These are phyloP conservation scores for Pseudochromis fuscus DNA, from an alignment of 2,797 vertebrate genomes.

Conservation along the genomic window DNA sequence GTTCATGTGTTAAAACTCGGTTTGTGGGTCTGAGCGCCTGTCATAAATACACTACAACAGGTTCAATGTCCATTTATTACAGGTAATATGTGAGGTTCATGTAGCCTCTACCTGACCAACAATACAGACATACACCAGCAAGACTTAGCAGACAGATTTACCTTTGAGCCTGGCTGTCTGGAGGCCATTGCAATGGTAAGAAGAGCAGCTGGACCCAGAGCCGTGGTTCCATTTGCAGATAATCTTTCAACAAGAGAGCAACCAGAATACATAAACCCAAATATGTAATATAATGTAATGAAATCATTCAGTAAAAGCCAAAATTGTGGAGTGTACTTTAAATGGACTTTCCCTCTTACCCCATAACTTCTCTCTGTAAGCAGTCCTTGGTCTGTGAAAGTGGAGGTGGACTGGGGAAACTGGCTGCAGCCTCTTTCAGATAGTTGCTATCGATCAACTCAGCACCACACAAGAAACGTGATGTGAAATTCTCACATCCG, in stretches of 20 bases:
- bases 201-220: constrained; percentile 84
- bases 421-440: constrained; percentile 68
- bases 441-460: constrained; percentile 69
- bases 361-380: constrained; percentile 73
- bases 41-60: background rate
- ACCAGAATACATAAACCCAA: background rate
- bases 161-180: constrained; percentile 83
- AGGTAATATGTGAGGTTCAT: background rate
- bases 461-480: constrained; percentile 52
- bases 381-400: constrained; percentile 71
- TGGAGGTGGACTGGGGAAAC: constrained; percentile 74
- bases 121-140: background rate
- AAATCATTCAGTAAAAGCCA: background rate
- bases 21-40: background rate
- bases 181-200: constrained; percentile 81
- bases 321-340: background rate
- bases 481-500: constrained; percentile 58
- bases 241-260: constrained; percentile 60
- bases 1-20: background rate
- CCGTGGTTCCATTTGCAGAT: constrained; percentile 77
- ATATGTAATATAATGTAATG: background rate
- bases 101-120: background rate
- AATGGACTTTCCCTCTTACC: constrained; percentile 56
- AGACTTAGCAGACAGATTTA: constrained; percentile 26
- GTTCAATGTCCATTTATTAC: background rate